Conservation (phyloP, 2,888 invertebrate species). For the Steinernema carpocapsae region DNA sequence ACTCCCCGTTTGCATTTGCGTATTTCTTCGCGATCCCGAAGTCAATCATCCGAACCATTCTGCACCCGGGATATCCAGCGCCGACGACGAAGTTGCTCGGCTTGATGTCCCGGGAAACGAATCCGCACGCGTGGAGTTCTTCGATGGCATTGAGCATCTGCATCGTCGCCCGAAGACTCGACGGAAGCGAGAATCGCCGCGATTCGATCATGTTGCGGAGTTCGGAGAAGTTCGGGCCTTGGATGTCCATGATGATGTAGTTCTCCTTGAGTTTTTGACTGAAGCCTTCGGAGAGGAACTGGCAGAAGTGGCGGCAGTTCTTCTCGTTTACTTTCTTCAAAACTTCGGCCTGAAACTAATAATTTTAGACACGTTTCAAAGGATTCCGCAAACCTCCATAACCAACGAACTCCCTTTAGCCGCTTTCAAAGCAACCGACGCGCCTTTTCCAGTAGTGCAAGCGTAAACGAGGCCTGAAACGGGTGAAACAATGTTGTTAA, state of each 20-base stretch:
- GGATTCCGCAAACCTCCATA: background rate
- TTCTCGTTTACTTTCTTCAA: slow-evolving; percentile 4
- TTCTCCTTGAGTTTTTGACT: background rate
- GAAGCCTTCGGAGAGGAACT: slow-evolving; percentile 17
- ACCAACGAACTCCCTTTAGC: background rate
- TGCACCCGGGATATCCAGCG: background rate
- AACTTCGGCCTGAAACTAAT: background rate
- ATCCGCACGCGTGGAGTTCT: slow-evolving; percentile 37
- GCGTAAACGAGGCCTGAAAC: slow-evolving; percentile 8
- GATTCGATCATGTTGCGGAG: background rate
- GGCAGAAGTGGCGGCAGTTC: slow-evolving; percentile 23
- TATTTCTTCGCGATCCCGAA: slow-evolving; percentile 37
- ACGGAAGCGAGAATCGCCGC: background rate
- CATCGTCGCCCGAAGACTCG: slow-evolving; percentile 28
- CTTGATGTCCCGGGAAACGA: slow-evolving; percentile 37
- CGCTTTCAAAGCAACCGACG: background rate
- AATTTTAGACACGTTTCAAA: background rate
- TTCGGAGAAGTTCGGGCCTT: slow-evolving; percentile 10
- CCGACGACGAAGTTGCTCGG: slow-evolving; percentile 35
- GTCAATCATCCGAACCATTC: slow-evolving; percentile 37
- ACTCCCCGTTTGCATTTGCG: slow-evolving; percentile 2
- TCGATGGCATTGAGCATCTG: slow-evolving; percentile 39
- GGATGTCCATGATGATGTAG: slow-evolving; percentile 22
- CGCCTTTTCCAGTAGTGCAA: background rate
- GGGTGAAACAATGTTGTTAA: background rate